These are phyloP conservation scores for Cheilosia grossa DNA, from an alignment of 2,888 invertebrate genomes.

Conservation along the genomic window DNA sequence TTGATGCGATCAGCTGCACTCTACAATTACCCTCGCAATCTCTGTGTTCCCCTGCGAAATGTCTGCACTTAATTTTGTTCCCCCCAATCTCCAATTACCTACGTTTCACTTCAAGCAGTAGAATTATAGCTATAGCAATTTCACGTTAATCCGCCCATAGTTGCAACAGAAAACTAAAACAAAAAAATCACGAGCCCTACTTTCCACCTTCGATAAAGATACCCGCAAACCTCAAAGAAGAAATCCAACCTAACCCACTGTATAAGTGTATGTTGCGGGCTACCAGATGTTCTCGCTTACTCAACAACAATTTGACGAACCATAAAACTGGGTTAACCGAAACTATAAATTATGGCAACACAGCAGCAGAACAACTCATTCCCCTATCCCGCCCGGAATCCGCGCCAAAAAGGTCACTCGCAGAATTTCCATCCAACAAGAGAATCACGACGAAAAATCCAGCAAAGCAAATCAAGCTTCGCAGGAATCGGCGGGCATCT, in stretches of 20 bases:
- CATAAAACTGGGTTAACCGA: conserved; percentile 58
- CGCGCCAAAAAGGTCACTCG: neutral
- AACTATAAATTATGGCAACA: conserved; percentile 37
- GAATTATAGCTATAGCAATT: neutral
- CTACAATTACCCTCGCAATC: conserved; percentile 18
- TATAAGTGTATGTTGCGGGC: no score
- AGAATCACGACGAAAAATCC: conserved; percentile 5
- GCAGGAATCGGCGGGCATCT: conserved; percentile 16
- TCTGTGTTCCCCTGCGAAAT: conserved; percentile 2
- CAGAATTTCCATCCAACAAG: neutral
- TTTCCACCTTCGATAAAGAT: conserved; percentile 29
- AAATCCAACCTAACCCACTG: conserved; percentile 24
- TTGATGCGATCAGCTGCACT: conserved; percentile 45
- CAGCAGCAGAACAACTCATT: conserved; percentile 4
- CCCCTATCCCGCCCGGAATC: neutral
- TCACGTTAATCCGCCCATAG: conserved; percentile 9
- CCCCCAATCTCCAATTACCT: conserved; percentile 33
- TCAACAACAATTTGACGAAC: conserved; percentile 54
- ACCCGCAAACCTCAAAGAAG: conserved; percentile 22
- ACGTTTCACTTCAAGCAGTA: conserved; percentile 11
- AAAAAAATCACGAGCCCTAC: conserved; percentile 41
- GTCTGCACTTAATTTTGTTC: conserved; percentile 11
- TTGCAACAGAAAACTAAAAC: conserved; percentile 26
- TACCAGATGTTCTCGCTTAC: conserved; percentile 52
- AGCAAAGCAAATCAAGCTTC: neutral